Base-by-base conservation (phyloP, 2,888 invertebrate genomes). In the Sclerodermus sp. region DNA sequence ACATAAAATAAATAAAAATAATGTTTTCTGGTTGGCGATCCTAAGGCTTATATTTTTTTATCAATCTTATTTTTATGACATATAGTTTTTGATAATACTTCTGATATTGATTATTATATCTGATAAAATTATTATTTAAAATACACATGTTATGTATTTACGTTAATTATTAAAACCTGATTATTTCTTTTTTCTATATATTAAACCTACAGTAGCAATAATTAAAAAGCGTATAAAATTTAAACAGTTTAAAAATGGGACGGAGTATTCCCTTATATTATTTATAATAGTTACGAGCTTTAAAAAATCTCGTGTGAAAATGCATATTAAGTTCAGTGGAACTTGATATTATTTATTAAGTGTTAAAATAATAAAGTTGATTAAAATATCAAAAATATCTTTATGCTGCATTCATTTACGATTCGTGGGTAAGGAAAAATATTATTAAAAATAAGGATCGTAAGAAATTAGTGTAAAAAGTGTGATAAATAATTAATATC, bases 221-320 rank as follows among this genome's bases (percentile, higher is more conserved):
- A 55, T 58, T 44, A 49, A 60, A 55, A 67, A 60, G 63, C 57
- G 47, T 64, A 66, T 60, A 59, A 63, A 66, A 56, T 56, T 54
- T 60, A 58, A 57, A 55, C 32, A 42, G 49, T 62, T 51, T 36
- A 57, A 62, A 62, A 62, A 49, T 32, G 62, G 66, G 67, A 67
- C 66, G 67, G 67, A 66, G 47, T 53, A 53, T 57, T 53, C 57
- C 54, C 54, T 63, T 58, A 52, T 44, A 51, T 56, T 61, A 52
- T 41, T 49, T 49, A 36, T 40, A 50, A 47, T 51, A 51, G 42
- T 45, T 54, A 15, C 52, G 46, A 51, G 47, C 51, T 40, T 49
- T 49, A 15, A 52, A 58, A 49, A 51, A 58, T 39, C 57, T 49
- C 49, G 52, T 49, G 57, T 49, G 43, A 45, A 52, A 52, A 42